Conservation (phyloP, 2,797 vertebrate genomes). For the Anas capensis region DNA sequence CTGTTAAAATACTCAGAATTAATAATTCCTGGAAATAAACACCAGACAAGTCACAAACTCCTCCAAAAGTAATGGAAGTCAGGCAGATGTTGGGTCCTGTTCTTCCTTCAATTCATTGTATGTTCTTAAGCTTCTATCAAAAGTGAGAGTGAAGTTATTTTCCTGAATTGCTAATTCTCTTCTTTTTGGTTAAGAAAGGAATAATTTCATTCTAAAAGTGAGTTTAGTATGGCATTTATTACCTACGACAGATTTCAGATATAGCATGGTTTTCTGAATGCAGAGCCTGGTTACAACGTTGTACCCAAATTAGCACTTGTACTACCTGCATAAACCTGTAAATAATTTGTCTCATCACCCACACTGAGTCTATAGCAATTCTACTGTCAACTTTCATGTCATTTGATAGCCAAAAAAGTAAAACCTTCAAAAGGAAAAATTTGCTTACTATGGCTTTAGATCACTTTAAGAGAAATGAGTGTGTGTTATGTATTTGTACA, state of each 20-base stretch:
- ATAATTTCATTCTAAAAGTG: not conserved
- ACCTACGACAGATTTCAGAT: not conserved
- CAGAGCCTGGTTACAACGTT: not conserved
- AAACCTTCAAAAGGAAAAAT: not conserved
- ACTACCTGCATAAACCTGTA: no score
- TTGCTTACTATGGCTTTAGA: not conserved
- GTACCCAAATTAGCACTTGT: no score
- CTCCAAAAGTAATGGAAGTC: not conserved
- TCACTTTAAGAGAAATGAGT: not conserved
- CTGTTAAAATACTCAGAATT: slow-evolving; percentile 1
- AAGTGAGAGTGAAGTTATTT: not conserved
- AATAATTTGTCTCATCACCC: not conserved
- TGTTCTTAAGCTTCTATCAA: not conserved
- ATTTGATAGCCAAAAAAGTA: not conserved
- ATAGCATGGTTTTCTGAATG: not conserved
- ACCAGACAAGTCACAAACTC: not conserved
- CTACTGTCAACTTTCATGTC: not conserved
- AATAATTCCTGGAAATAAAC: not conserved
- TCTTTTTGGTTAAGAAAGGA: not conserved
- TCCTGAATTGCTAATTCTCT: not conserved
- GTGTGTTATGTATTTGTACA: not conserved
- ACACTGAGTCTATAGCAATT: not conserved
- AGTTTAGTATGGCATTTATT: not conserved
- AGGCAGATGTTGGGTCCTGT: not conserved
- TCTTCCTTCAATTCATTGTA: not conserved